Evolutionary conservation across 2,888 invertebrate genomes (phyloP), one percentile per base, ranked within the genome.

Genomic region (Diarsia rubi): DNA sequence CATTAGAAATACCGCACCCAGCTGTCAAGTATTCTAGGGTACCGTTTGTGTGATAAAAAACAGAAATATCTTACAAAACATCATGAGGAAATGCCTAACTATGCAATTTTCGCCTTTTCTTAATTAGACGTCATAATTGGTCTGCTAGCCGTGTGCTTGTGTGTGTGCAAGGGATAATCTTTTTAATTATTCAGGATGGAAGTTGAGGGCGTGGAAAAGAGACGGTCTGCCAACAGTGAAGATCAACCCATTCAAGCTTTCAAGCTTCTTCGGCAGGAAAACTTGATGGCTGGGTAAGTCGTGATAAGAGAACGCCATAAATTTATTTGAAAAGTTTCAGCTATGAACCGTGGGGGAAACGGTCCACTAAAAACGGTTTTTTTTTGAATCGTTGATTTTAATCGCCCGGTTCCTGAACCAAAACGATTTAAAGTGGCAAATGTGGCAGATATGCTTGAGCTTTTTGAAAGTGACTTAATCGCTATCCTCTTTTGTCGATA

Each of bases 1-100:
- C 88, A 86, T 88, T 85, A 89, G 52, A 52, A 82, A 87, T 86
- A 84, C 85, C 88, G 81, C 84, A 68, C 77, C 86, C 85, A 81
- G 63, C 67, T 71, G 75, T 70, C 14, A 12, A 65, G 64, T 57
- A 57, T 54, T 69, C 69, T 66, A 75, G 57, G 65, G 78, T 81
- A 71, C 82, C 74, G 74, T 84, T 71, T 72, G 66, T 45, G 45
- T 66, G 66, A 69, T 69, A 84, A 86, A 85, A 85, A 84, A 80
- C 45, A 45, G 14, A 80, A 70, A 83, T 75, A 71, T 81, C 73
- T 84, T 60, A 82, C 70, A 59, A 83, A 66, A 81, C 14, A 73
- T 73, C 82, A 77, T 62, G 14, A 82, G 84, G 82, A 82, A 82
- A 77, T 62, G 54, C 24, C 47, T 77, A 44, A 49, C n/a, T 73